phyloP scores from a whole-genome alignment of 2,888 invertebrate genomes.

The Athetis lepigone region DNA sequence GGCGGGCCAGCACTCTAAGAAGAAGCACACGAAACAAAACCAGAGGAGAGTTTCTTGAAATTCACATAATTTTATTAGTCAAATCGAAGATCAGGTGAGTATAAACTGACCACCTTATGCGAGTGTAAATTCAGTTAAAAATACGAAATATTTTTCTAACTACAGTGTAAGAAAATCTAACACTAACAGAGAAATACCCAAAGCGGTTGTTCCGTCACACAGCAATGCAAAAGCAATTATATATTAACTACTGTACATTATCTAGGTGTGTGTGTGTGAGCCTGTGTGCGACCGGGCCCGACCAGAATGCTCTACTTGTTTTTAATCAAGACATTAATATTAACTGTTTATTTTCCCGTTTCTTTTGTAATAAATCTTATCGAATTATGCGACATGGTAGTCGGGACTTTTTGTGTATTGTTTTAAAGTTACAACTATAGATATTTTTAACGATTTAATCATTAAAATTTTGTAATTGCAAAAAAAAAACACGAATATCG shows the following conservation, averaged over 20 bases:
- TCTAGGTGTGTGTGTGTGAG: conserved; percentile 17
- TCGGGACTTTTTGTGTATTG: conserved; percentile 9
- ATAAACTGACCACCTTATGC: no score
- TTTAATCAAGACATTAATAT: conserved; percentile 69
- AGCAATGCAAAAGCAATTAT: conserved; percentile 62
- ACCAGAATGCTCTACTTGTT: conserved; percentile 67
- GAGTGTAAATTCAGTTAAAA: no score
- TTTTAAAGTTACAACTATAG: neutral
- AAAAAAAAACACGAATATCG: no score
- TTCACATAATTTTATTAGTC: no score
- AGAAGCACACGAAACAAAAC: no score
- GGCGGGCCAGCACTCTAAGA: no score
- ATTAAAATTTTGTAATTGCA: no score
- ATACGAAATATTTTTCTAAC: neutral
- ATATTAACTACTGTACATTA: conserved; percentile 49
- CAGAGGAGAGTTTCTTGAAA: no score
- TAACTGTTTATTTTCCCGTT: conserved; percentile 67
- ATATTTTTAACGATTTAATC: no score
- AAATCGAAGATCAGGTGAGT: no score
- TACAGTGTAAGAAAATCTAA: conserved; percentile 51
- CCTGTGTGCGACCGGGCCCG: conserved; percentile 44
- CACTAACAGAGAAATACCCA: conserved; percentile 49
- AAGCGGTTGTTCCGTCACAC: conserved; percentile 51
- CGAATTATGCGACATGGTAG: conserved; percentile 51
- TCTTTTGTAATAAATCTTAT: conserved; percentile 66